Percentiles rank a stretch among this genome's conserved stretches.
Evolutionary conservation across 2,888 invertebrate genomes (phyloP).

Genomic region (Dryococelus australis): DNA sequence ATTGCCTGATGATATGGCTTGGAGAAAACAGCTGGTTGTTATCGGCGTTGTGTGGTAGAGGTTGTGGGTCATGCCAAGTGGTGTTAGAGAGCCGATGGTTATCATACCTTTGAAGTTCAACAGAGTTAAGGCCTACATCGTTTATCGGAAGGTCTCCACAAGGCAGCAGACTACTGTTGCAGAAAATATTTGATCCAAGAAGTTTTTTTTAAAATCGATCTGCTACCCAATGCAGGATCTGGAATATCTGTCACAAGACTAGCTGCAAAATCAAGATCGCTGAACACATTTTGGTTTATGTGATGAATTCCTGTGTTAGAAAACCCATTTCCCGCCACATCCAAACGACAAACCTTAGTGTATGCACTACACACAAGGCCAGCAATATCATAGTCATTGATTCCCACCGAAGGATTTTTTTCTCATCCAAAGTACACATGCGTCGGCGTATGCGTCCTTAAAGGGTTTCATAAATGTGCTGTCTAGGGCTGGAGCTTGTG

Average conservation of each 20-base stretch:
- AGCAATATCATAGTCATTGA: slow-evolving; percentile 34
- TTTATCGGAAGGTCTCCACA: background rate
- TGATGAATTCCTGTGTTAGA: slow-evolving; percentile 32
- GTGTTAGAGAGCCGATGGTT: background rate
- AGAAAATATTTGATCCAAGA: background rate
- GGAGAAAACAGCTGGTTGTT: background rate
- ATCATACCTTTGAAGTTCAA: background rate
- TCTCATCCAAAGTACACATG: slow-evolving; percentile 38
- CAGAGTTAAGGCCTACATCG: background rate
- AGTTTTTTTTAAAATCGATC: background rate
- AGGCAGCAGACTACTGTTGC: background rate
- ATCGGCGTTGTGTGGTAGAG: too few species aligned
- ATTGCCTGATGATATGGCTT: background rate
- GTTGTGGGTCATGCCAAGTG: background rate
- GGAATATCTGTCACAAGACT: slow-evolving; percentile 11
- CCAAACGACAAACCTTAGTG: slow-evolving; percentile 35
- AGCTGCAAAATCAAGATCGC: slow-evolving; percentile 26
- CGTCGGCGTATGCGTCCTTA: slow-evolving; percentile 35
- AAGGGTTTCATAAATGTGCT: slow-evolving; percentile 47
- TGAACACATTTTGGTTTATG: slow-evolving; percentile 30
- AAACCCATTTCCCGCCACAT: slow-evolving; percentile 35
- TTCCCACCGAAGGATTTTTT: slow-evolving; percentile 42
- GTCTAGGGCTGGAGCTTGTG: slow-evolving; percentile 25
- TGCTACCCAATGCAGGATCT: background rate
- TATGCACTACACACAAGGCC: too few species aligned